Evolutionary conservation across 2,888 invertebrate species (phyloP).

Genomic region (Nasonovia ribisnigri): DNA sequence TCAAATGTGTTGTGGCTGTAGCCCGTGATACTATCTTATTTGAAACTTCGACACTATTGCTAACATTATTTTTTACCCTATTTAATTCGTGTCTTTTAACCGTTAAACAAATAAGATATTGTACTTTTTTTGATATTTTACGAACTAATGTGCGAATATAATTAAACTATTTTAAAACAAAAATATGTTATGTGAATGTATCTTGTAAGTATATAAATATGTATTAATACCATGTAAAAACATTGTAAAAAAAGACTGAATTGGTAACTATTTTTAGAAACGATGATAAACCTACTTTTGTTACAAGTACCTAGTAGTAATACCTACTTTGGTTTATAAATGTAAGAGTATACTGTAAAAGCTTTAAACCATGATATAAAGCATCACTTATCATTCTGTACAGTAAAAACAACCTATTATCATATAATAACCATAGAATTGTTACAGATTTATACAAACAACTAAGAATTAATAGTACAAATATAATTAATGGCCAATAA

Average conservation of each 20-base stretch:
- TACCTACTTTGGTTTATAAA: no score
- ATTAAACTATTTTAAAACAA: background rate
- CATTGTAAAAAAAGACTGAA: background rate
- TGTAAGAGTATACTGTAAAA: no score
- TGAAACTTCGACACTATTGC: background rate
- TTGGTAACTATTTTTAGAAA: background rate
- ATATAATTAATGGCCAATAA: background rate
- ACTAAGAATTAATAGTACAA: background rate
- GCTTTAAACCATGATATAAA: no score
- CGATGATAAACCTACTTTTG: no score
- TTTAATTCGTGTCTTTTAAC: background rate
- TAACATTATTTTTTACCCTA: background rate
- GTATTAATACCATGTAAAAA: background rate
- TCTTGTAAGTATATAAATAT: background rate
- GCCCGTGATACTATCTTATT: background rate
- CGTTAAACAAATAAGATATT: background rate
- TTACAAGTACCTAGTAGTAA: no score
- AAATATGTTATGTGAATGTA: background rate
- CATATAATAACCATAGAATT: background rate
- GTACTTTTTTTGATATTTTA: background rate
- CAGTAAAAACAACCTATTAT: background rate
- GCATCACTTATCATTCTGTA: background rate
- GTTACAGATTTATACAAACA: background rate
- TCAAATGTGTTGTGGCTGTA: background rate
- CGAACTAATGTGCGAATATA: background rate